Evolutionary conservation across 2,113 vertebrate species (phyloP), one percentile per base, ranked within the genome.

Genomic region (Scomber colias): DNA sequence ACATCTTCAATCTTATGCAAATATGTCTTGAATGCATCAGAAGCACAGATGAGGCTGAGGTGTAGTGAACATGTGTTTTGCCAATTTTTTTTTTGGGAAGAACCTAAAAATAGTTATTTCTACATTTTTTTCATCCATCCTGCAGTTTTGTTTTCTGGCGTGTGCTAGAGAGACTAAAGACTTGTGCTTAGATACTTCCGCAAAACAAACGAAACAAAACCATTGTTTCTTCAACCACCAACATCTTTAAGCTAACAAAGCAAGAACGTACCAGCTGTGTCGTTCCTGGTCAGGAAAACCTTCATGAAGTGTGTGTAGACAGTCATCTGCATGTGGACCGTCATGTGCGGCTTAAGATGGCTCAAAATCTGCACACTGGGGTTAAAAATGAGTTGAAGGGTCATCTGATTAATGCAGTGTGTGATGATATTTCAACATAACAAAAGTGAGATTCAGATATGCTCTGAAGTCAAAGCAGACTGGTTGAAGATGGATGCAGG

Each of bases 221-320:
- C 9, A 53, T 35, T 35, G 31, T n/a, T 10, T 24, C 19, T 21
- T 21, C 10, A 21, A 55, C 19, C 5, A 11, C 11, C 21, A 35
- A 35, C 31, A 24, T 51, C 49, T n/a, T 53, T 19, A 35, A n/a
- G 1, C 5, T 14, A 35, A 27, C 24, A 9, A 57, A 5, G 27
- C 15, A 31, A 12, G 9, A 17, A 68, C 56, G 4, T 70, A 95
- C 95, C 93, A 89, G 64, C 16, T 9, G 78, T 88, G 71, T 70
- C 16, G n/a, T 91, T 91, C 19, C 67, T 79, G 50, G 66, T 87
- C 53, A 95, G 89, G 82, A 83, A 94, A 31, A 67, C 54, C 46
- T 75, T 55, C 1, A 95, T 92, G 83, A 95, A 94, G 82, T 90
- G 16, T 0, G 69, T 84, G 66, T 84, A 89, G 64, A 95, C 71